phyloP scores from a whole-genome alignment of 1,140 invertebrate genomes.

The Palaemon carinicauda region DNA sequence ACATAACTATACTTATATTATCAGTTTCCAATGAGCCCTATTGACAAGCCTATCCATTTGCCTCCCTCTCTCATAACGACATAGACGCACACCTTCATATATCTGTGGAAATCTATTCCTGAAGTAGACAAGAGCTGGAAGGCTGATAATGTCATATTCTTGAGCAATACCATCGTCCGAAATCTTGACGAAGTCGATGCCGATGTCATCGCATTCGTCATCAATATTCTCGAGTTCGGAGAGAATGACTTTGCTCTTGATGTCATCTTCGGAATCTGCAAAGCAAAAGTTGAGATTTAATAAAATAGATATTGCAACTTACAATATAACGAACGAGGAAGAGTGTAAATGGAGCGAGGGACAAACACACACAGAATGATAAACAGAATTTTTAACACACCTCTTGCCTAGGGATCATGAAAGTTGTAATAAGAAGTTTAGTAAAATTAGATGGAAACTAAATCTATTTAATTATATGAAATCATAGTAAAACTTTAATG shows the following conservation, averaged over 20 bases:
- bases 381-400: too few species aligned
- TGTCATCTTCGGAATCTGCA: slow-evolving; percentile 75
- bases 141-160: slow-evolving; percentile 83
- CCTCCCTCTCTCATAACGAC: too few species aligned
- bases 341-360: too few species aligned
- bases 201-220: slow-evolving; percentile 90
- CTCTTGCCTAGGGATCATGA: too few species aligned
- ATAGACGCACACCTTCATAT: slow-evolving; percentile 63
- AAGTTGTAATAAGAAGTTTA: too few species aligned
- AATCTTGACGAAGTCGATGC: slow-evolving; percentile 93
- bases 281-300: background rate
- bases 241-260: slow-evolving; percentile 86
- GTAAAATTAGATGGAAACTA: too few species aligned
- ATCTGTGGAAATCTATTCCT: slow-evolving; percentile 89
- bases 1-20: too few species aligned
- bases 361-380: too few species aligned
- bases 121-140: slow-evolving; percentile 89
- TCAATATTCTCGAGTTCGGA: slow-evolving; percentile 91
- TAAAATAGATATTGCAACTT: background rate
- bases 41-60: too few species aligned
- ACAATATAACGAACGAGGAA: background rate
- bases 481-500: too few species aligned
- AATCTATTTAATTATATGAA: too few species aligned
- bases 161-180: slow-evolving; percentile 89
- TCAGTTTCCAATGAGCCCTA: too few species aligned